Evolutionary conservation across 2,113 vertebrate species (phyloP).

Genomic region (Nerophis ophidion): DNA sequence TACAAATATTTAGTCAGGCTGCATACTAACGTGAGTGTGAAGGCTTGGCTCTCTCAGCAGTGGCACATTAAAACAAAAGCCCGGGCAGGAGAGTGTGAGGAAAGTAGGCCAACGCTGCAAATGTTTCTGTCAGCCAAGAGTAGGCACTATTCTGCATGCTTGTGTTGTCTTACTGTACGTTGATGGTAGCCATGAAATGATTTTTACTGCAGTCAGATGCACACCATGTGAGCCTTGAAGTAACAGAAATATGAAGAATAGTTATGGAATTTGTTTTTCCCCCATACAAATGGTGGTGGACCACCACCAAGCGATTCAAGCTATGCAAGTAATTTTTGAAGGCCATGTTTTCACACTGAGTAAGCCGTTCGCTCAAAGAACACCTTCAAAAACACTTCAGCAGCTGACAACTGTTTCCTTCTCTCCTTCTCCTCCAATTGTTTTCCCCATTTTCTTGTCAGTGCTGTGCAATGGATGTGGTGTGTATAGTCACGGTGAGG

Average conservation of each 20-base stretch:
- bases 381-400: slow-evolving; percentile 1
- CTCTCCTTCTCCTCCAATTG: slow-evolving; percentile 22
- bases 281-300: slow-evolving; percentile 1
- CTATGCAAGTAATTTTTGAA: slow-evolving; percentile 31
- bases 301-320: slow-evolving; percentile 14
- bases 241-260: slow-evolving; percentile 7
- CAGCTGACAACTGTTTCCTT: slow-evolving; percentile 25
- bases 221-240: slow-evolving; percentile 14
- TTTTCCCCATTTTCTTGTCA: slow-evolving; percentile 28
- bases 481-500: slow-evolving; percentile 55
- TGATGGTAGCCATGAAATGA: slow-evolving; percentile 2
- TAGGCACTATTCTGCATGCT: slow-evolving; percentile 26
- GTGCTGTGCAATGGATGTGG: slow-evolving; percentile 26
- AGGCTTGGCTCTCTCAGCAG: neutral
- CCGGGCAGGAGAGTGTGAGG: slow-evolving; percentile 26
- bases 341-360: slow-evolving; percentile 5
- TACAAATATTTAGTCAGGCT: neutral
- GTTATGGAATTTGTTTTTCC: slow-evolving; percentile 23
- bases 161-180: slow-evolving; percentile 25
- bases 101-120: slow-evolving; percentile 59
- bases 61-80: neutral
- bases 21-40: neutral
- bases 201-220: slow-evolving; percentile 3
- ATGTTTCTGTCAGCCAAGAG: slow-evolving; percentile 39
- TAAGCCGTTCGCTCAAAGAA: neutral